Base-by-base conservation (phyloP, 2,797 vertebrate genomes). In the Apogon hyalosoma region DNA sequence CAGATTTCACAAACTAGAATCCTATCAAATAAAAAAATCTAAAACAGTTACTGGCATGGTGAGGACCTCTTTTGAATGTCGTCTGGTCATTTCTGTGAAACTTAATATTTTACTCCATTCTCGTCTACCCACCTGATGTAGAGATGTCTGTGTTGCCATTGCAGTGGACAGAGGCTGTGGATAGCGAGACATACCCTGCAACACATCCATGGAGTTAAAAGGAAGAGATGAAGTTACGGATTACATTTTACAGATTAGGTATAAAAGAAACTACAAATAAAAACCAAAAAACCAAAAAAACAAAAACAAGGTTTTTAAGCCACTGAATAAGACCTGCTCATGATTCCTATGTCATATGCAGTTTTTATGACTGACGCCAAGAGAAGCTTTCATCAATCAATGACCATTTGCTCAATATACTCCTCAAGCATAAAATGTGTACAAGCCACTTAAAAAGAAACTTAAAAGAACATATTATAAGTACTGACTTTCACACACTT, bases 201-300 rank as follows among this genome's bases (percentile, higher is more conserved):
- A 69, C 69, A 87, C 49, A 6, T 93, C 91, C 75, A 90, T 62
- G 13, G 91, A 79, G 88, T 94, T 94, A 5, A 87, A 21, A 75
- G 12, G 86, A 86, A 51, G 88, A 91, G 70, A 31, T 87, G 39
- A 90, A 85, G 76, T 75, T 88, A 63, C 88, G 86, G 73, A 94
- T 90, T 60, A 93, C 79, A 12, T 93, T 92, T 77, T 91, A 90
- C 62, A 94, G 91, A 90, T 92, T 93, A 55, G 11, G 79, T 6
- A n/a, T 33, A 43, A 33, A 67, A 39, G 59, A 68, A 58, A 42
- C 16, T 10, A 11, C 1, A 0, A 47, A 36, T 36, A 68, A 62
- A 0, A 21, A 21, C 19, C 19, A 21, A 21, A 65, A 59, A 2
- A 57, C 33, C 41, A n/a, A n/a, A n/a, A n/a, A n/a, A n/a, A n/a